A percentile compares a stretch with the other conserved stretches of the same genome.
Conservation (phyloP, 2,888 invertebrate species). For the Yponomeuta malinellus region DNA sequence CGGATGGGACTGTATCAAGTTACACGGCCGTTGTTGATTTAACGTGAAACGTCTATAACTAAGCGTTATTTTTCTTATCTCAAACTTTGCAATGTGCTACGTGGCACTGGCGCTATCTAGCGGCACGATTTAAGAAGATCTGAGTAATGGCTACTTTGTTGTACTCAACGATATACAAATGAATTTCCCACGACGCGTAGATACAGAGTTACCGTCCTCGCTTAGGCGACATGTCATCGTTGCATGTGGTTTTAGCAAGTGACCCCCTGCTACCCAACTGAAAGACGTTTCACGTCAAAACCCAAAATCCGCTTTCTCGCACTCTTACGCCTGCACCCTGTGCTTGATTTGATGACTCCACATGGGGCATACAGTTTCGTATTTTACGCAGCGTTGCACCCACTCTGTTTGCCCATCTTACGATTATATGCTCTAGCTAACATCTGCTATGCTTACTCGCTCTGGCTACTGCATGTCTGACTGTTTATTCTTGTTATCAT, state of each 20-base stretch:
- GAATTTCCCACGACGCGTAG: too few relatives aligned
- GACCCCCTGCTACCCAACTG: too few relatives aligned
- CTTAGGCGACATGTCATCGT: neutral
- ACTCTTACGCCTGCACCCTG: neutral
- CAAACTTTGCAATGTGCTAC: too few relatives aligned
- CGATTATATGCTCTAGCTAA: neutral
- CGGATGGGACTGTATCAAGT: too few relatives aligned
- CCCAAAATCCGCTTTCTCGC: neutral
- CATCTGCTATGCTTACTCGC: neutral
- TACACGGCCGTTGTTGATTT: too few relatives aligned
- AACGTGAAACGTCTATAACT: too few relatives aligned
- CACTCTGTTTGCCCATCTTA: neutral
- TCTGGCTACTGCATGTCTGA: neutral
- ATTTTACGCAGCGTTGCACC: slow-evolving; percentile 1
- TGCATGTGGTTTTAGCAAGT: neutral
- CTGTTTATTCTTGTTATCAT: neutral
- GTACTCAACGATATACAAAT: too few relatives aligned
- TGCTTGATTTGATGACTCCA: slow-evolving; percentile 6
- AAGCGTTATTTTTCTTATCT: too few relatives aligned
- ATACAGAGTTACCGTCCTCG: too few relatives aligned
- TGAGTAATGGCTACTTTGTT: too few relatives aligned
- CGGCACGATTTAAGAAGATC: too few relatives aligned
- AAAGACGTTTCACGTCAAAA: neutral
- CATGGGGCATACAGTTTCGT: neutral
- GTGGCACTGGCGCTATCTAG: too few relatives aligned